Evolutionary conservation across 2,888 invertebrate species (phyloP).

Genomic region (Carterocephalus palaemon): DNA sequence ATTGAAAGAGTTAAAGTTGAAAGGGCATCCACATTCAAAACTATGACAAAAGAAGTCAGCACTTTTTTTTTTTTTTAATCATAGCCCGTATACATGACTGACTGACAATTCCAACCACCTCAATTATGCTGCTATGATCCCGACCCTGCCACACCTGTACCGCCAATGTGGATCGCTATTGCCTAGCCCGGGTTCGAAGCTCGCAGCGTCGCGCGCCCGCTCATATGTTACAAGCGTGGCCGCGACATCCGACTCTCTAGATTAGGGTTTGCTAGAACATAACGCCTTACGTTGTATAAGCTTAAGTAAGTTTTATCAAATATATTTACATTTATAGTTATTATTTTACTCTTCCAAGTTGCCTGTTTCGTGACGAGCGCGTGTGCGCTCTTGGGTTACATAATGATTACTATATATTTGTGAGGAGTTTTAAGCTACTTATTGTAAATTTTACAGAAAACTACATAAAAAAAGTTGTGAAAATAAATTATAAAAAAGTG

Average conservation of each 20-base stretch:
- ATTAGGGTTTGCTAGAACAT: constrained; percentile 58
- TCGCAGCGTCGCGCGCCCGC: constrained; percentile 53
- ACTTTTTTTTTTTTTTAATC: too few species aligned
- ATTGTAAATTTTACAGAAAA: constrained; percentile 80
- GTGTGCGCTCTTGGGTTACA: constrained; percentile 57
- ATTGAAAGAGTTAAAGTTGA: too few species aligned
- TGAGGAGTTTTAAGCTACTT: constrained; percentile 78
- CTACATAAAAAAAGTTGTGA: constrained; percentile 77
- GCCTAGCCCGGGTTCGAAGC: constrained; percentile 32
- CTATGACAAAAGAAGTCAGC: too few species aligned
- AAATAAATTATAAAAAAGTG: constrained; percentile 79
- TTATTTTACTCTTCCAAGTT: constrained; percentile 63
- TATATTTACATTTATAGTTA: constrained; percentile 61
- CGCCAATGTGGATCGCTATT: constrained; percentile 32
- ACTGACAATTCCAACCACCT: too few species aligned
- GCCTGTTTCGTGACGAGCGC: constrained; percentile 59
- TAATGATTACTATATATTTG: constrained; percentile 69
- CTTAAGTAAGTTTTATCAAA: constrained; percentile 60
- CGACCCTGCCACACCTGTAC: too few species aligned
- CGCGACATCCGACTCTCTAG: constrained; percentile 67
- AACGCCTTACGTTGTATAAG: constrained; percentile 65
- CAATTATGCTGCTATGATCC: too few species aligned
- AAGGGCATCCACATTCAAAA: too few species aligned
- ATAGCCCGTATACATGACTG: too few species aligned
- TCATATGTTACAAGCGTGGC: constrained; percentile 70